phyloP scores from a whole-genome alignment of 2,113 vertebrate genomes.

The Hippocampus abdominalis region DNA sequence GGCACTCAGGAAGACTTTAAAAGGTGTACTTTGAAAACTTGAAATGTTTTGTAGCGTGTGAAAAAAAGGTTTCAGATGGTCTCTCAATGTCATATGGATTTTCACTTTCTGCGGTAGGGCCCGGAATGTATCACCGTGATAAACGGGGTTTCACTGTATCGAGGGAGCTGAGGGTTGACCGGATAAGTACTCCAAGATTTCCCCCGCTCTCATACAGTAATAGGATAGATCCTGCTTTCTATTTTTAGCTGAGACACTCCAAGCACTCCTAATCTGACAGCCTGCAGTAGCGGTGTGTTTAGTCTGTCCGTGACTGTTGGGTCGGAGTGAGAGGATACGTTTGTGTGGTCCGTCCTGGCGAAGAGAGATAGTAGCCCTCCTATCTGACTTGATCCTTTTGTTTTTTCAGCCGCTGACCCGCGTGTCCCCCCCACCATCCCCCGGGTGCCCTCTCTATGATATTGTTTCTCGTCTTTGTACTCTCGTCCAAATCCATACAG shows the following conservation, averaged over 20 bases:
- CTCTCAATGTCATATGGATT: neutral
- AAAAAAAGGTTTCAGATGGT: neutral
- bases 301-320: slow-evolving; percentile 31
- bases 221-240: slow-evolving; percentile 49
- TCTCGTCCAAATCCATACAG: slow-evolving; percentile 34
- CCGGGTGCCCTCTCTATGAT: slow-evolving; percentile 16
- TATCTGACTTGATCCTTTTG: slow-evolving; percentile 61
- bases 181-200: slow-evolving; percentile 42
- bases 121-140: neutral
- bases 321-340: slow-evolving; percentile 27
- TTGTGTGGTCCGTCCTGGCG: slow-evolving; percentile 54
- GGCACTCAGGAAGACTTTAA: neutral
- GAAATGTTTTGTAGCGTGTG: neutral
- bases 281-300: slow-evolving; percentile 51
- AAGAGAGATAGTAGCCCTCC: slow-evolving; percentile 48
- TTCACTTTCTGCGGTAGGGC: neutral
- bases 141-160: slow-evolving; percentile 21
- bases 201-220: slow-evolving; percentile 47
- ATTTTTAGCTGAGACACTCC: slow-evolving; percentile 60
- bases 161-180: slow-evolving; percentile 21
- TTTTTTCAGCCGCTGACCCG: slow-evolving; percentile 65
- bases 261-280: slow-evolving; percentile 42
- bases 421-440: slow-evolving; percentile 6
- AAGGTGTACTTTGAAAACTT: neutral
- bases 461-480: slow-evolving; percentile 46